phyloP scores from a whole-genome alignment of 2,113 vertebrate species.

The Fulmarus glacialis region DNA sequence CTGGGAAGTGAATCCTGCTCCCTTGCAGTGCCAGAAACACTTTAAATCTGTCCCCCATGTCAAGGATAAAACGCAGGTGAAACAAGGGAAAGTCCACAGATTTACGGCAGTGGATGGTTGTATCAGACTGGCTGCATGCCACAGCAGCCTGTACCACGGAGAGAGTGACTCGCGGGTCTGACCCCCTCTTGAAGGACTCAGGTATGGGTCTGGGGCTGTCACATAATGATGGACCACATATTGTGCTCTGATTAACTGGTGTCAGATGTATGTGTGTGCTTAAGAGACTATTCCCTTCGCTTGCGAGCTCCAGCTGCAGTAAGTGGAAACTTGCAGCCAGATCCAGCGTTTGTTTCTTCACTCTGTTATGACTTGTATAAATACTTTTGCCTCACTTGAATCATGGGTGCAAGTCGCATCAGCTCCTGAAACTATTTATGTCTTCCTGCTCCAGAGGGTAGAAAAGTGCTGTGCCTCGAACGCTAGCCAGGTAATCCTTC shows the following conservation, averaged over 20 bases:
- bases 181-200: not conserved
- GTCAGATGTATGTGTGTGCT: not conserved
- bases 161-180: not conserved
- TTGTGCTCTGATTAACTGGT: not conserved
- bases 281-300: not conserved
- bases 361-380: not conserved
- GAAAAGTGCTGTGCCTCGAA: not conserved
- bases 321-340: not conserved
- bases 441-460: not conserved
- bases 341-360: not conserved
- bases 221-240: not conserved
- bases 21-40: not conserved
- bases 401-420: not conserved
- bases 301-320: not conserved
- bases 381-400: not conserved
- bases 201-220: not conserved
- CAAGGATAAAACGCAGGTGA: not conserved
- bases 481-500: not conserved
- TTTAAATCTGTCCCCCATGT: not conserved
- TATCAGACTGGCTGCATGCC: not conserved
- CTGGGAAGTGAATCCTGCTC: not conserved
- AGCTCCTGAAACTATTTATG: not conserved
- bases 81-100: not conserved
- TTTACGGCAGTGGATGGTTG: not conserved
- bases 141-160: not conserved